Base-by-base conservation (phyloP, 2,888 invertebrate species). In the Drosophila rubida region DNA sequence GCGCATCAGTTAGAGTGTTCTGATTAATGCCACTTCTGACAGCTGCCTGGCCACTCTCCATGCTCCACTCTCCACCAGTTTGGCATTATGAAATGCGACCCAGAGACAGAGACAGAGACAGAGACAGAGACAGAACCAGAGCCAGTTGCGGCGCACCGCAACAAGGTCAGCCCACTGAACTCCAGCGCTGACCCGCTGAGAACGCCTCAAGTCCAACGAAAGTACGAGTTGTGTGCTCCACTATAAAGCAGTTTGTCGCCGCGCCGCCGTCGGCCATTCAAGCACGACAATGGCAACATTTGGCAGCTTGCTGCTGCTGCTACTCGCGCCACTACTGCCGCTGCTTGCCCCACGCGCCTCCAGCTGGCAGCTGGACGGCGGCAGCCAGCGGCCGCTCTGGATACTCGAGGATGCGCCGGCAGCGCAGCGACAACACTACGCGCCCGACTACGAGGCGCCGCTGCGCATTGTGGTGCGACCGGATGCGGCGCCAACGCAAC, bases 21-120 rank as follows among this genome's bases (percentile, higher is more conserved):
- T 84, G 84, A 84, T 84, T 84, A 87, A 84, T 84, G 80, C 63
- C 85, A 76, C 72, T 84, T 84, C 84, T 84, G 84, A 84, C 84
- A 84, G 87, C 87, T 82, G 85, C 67, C 25, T 25, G 25, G 42
- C 64, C 50, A 7, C 11, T 25, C 6, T 37, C 16, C n/a, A n/a
- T n/a, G n/a, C 23, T 32, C 4, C 11, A 32, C 4, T n/a, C n/a
- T 4, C 32, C 3, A 32, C 39, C 5, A 30, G 14, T 46, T 46
- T 5, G 11, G 27, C 25, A 37, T 37, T 37, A 37, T 14, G 35
- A 37, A 37, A 37, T 35, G 9, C 13, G n/a, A n/a, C n/a, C n/a
- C n/a, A n/a, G n/a, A n/a, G n/a, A n/a, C n/a, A n/a, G n/a, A n/a
- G n/a, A n/a, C n/a, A n/a, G n/a, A n/a, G n/a, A n/a, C n/a, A n/a